A percentile compares a stretch with the other conserved stretches of the same genome.
These are phyloP conservation scores for Anoura caudifer DNA, from an alignment of 2,113 vertebrate genomes.

Conservation along the genomic window DNA sequence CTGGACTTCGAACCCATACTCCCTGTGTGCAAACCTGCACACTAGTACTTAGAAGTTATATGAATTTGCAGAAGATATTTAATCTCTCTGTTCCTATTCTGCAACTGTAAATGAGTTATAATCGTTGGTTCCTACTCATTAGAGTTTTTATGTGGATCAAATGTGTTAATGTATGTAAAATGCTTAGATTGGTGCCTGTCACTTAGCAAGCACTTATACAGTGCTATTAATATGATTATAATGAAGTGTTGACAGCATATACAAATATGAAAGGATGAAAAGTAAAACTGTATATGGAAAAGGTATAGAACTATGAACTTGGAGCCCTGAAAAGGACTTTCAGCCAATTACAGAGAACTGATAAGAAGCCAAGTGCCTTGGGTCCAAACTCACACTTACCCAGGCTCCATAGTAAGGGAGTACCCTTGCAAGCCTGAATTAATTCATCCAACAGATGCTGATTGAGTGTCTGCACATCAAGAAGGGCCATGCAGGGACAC, in stretches of 20 bases:
- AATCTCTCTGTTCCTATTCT: not conserved
- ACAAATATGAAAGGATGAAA: not conserved
- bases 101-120: not conserved
- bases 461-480: not conserved
- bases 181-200: not conserved
- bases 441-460: not conserved
- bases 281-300: not conserved
- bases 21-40: not conserved
- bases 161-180: not conserved
- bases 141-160: not conserved
- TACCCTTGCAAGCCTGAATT: not conserved
- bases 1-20: not conserved
- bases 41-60: not conserved
- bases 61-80: not conserved
- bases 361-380: not conserved
- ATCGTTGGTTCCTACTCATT: not conserved
- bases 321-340: not conserved
- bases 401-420: not conserved
- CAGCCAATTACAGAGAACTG: not conserved
- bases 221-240: not conserved
- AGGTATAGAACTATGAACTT: not conserved
- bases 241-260: not conserved
- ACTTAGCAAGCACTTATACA: not conserved
- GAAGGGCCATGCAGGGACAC: not conserved
- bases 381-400: not conserved